These are phyloP conservation scores for Ctenopoma multispine DNA, from an alignment of 2,797 vertebrate species.

Conservation along the genomic window DNA sequence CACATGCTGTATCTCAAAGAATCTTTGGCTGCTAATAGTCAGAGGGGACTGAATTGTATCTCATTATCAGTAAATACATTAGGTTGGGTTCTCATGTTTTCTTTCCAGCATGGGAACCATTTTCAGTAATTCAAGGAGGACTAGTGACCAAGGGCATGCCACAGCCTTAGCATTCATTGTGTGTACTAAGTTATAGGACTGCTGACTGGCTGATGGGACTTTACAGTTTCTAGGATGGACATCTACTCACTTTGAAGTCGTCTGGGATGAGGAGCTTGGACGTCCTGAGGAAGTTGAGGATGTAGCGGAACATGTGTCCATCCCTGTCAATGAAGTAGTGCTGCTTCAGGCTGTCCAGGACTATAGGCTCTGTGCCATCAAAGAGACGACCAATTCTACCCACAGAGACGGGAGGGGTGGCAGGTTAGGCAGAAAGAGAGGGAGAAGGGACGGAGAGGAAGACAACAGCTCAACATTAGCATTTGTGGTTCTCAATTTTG, in stretches of 20 bases:
- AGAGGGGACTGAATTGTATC: slow-evolving; percentile 23
- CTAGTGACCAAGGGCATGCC: slow-evolving; percentile 51
- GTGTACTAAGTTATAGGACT: slow-evolving; percentile 49
- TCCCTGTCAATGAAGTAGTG: slow-evolving; percentile 99
- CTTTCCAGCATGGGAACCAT: slow-evolving; percentile 42
- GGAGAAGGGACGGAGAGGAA: not conserved
- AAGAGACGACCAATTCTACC: slow-evolving; percentile 96
- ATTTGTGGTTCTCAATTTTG: slow-evolving; percentile 11
- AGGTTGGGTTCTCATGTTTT: slow-evolving; percentile 37
- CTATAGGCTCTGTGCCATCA: slow-evolving; percentile 97
- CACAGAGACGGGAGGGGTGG: slow-evolving; percentile 55
- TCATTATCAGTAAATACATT: slow-evolving; percentile 41
- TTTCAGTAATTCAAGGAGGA: slow-evolving; percentile 37
- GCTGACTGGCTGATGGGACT: slow-evolving; percentile 71
- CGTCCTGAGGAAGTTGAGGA: slow-evolving; percentile 97
- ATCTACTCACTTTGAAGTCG: slow-evolving; percentile 95
- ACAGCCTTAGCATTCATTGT: slow-evolving; percentile 65
- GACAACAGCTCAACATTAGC: slow-evolving; percentile 44
- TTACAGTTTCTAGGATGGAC: slow-evolving; percentile 61
- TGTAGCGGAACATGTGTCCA: slow-evolving; percentile 99
- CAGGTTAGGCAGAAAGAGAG: slow-evolving; percentile 37
- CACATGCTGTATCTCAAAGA: slow-evolving; percentile 35
- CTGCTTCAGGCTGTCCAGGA: slow-evolving; percentile 98
- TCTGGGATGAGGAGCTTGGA: slow-evolving; percentile 97
- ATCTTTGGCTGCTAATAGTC: slow-evolving; percentile 24